phyloP scores from a whole-genome alignment of 2,113 vertebrate genomes.

The Coturnix japonica region DNA sequence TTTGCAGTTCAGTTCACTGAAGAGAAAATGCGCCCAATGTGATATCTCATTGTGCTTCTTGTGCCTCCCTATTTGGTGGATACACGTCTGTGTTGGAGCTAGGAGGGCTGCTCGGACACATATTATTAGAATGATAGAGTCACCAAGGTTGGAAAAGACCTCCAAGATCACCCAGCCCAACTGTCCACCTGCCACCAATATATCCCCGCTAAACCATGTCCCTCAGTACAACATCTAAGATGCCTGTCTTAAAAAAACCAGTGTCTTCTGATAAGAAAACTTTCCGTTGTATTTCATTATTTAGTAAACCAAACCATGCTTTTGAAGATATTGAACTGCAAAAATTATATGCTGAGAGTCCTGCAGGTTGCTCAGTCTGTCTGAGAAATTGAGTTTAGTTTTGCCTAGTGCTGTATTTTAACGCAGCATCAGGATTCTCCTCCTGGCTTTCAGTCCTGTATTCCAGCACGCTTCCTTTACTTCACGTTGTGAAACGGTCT shows the following conservation, averaged over 20 bases:
- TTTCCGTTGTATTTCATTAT: not conserved
- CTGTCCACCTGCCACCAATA: too few species aligned
- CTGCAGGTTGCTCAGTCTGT: accelerated
- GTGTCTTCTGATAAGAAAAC: not conserved
- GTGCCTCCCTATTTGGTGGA: not conserved
- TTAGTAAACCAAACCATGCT: not conserved
- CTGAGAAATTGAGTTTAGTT: not conserved
- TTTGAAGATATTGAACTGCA: not conserved
- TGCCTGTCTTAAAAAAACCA: not conserved
- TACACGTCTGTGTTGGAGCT: too few species aligned
- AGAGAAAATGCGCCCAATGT: not conserved
- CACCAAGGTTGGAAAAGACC: too few species aligned
- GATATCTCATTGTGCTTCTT: not conserved
- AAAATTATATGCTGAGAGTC: not conserved
- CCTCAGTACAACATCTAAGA: too few species aligned
- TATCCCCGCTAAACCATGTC: too few species aligned
- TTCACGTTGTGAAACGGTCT: accelerated
- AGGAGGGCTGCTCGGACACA: too few species aligned
- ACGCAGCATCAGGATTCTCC: not conserved
- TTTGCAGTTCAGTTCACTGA: conserved; percentile 21
- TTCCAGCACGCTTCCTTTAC: accelerated
- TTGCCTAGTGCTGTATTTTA: not conserved
- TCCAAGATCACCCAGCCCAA: too few species aligned
- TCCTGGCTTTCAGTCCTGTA: accelerated
- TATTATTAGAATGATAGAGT: too few species aligned